Evolutionary conservation across 2,797 vertebrate species (phyloP), one percentile per base, ranked within the genome.

Genomic region (Ptychadena robeensis): DNA sequence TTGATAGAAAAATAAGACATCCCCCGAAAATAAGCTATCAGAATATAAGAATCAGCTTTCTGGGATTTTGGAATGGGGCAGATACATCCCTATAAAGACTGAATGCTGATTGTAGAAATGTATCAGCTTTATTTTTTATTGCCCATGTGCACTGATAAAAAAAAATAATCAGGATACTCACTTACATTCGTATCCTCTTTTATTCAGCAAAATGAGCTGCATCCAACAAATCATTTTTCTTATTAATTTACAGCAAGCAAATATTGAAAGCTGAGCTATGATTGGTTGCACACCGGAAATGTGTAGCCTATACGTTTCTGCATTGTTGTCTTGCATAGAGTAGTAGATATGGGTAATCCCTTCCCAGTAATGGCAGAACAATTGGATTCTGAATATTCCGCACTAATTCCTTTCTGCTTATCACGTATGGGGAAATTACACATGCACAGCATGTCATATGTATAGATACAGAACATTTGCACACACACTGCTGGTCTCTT

Each of bases 381-480:
- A 27, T n/a, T 6, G n/a, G 31, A 75, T 61, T 25, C 15, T 61
- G 53, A 64, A 78, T 64, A 40, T 71, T 34, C 57, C 28, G 31
- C 53, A 9, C 37, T 80, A 80, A 80, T 80, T 75, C 35, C 70
- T 61, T 32, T 70, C 27, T 75, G 82, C 53, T 4, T 65, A 69
- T 68, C 38, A 74, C 32, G 67, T 80, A 74, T 76, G 35, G 40
- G n/a, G 32, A 15, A n/a, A 71, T 83, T 77, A 73, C 61, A 59
- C 32, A 83, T 83, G 68, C 82, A 73, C 64, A 72, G 38, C 18
- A 32, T 72, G 75, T 64, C 76, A 73, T 83, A 71, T 14, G 35
- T 85, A 85, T 57, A 80, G 71, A 71, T 75, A 64, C n/a, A 59
- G 66, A 74, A 44, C 31, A 25, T 40, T 68, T 70, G 68, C 18